Base-by-base conservation (phyloP, 2,113 vertebrate genomes). In the Gymnarchus niloticus region DNA sequence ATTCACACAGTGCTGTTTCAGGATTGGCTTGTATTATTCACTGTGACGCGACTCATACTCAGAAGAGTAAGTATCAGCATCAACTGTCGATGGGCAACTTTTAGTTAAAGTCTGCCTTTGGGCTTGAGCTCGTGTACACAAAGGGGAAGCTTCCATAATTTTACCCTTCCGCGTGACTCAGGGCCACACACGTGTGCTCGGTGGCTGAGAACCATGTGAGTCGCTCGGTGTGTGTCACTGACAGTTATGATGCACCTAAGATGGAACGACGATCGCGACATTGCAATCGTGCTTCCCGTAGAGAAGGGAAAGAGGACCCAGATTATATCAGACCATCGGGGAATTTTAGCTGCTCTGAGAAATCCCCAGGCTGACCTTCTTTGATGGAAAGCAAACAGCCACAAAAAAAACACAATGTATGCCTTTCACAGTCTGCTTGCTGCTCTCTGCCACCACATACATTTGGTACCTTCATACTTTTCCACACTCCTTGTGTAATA, bases 311-410 rank as follows among this genome's bases (percentile, higher is more conserved):
- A 19, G 65, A 73, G 14, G 14, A 73, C 28, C 65, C 33, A 73
- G 65, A 73, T 73, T 73, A 19, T 73, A 73, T 73, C 65, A 73
- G 41, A 73, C 28, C 65, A 17, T 73, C 12, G 12, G 33, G 65
- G 65, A 73, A 14, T 73, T 73, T 37, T 37, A 1, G 0, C 61
- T 14, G 28, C 23, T 7, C 56, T 33, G 37, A 41, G 61, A 69
- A 69, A 69, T 37, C 33, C 65, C 65, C 33, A 5, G 21, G 37
- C 19, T 19, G 14, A 37, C 19, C 76, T 21, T 48, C 44, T 48
- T 78, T 78, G 76, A 78, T 78, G 76, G 41, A 78, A 44, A 78
- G 76, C 76, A 78, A 78, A 78, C 44, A 78, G 6, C 44, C 33
- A 41, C 65, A 73, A 73, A 28, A n/a, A n/a, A 73, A 73, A 73